A percentile compares a stretch with the other conserved stretches of the same genome.
Evolutionary conservation across 2,888 invertebrate genomes (phyloP).

Genomic region (Rhagophthalmus giganteus): DNA sequence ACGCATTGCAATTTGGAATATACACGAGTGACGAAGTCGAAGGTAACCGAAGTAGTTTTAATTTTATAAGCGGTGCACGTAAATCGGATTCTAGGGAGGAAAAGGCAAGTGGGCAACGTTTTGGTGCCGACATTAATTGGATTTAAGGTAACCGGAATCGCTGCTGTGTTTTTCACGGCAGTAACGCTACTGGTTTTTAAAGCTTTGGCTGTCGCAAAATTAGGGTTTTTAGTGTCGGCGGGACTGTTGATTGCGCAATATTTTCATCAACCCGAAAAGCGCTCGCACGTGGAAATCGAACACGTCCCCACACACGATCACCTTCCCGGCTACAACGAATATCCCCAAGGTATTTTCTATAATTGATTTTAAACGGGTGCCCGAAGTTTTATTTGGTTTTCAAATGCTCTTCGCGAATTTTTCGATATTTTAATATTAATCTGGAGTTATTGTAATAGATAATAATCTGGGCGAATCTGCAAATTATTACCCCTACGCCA

Average conservation of each 20-base stretch:
- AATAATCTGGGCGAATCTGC: conserved; percentile 57
- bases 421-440: no score
- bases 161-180: conserved; percentile 63
- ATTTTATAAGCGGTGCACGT: background rate
- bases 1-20: conserved; percentile 56
- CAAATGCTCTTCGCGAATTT: no score
- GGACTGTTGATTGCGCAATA: conserved; percentile 54
- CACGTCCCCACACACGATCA: background rate
- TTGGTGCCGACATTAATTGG: conserved; percentile 69
- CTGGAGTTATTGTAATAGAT: conserved; percentile 45
- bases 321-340: no score
- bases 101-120: conserved; percentile 63
- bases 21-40: conserved; percentile 43
- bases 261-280: background rate
- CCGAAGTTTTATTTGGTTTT: no score
- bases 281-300: background rate
- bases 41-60: conserved; percentile 40
- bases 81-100: conserved; percentile 50
- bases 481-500: conserved; percentile 41
- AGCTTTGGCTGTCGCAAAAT: conserved; percentile 69
- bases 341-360: no score
- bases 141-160: conserved; percentile 68
- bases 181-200: conserved; percentile 68
- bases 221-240: conserved; percentile 67
- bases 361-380: no score